phyloP scores from a whole-genome alignment of 2,113 vertebrate species.

The Pyxicephalus adspersus region DNA sequence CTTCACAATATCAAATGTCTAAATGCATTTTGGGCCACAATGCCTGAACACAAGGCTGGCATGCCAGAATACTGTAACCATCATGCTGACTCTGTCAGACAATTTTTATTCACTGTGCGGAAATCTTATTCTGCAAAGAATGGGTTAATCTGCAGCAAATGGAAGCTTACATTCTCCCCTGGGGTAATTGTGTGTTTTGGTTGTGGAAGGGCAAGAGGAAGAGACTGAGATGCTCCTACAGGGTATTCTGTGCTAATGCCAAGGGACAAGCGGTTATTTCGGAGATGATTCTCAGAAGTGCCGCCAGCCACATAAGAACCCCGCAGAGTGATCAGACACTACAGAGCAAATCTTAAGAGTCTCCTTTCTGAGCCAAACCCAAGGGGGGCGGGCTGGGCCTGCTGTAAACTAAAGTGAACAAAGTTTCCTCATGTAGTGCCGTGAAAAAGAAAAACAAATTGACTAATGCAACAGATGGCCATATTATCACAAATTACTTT shows the following conservation, averaged over 20 bases:
- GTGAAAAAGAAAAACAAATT: no score
- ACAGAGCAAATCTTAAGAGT: background rate
- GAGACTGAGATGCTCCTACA: background rate
- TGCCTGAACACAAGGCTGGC: no score
- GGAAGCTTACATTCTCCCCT: background rate
- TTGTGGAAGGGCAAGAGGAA: constrained; percentile 19
- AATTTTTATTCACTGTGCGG: background rate
- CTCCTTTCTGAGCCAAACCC: background rate
- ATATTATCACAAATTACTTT: no score
- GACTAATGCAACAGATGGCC: no score
- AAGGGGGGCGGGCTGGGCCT: background rate
- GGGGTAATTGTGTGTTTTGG: background rate
- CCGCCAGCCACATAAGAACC: constrained; percentile 13
- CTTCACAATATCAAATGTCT: no score
- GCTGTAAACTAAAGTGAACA: background rate
- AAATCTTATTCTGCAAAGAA: background rate
- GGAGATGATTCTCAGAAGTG: constrained; percentile 13
- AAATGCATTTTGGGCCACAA: no score
- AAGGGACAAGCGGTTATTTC: constrained; percentile 9
- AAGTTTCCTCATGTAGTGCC: no score
- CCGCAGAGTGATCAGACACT: background rate
- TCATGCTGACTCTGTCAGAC: no score
- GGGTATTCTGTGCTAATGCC: constrained; percentile 6
- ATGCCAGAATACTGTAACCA: no score
- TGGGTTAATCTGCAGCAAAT: constrained; percentile 1